phyloP scores from a whole-genome alignment of 2,113 vertebrate genomes.

The Perca flavescens region DNA sequence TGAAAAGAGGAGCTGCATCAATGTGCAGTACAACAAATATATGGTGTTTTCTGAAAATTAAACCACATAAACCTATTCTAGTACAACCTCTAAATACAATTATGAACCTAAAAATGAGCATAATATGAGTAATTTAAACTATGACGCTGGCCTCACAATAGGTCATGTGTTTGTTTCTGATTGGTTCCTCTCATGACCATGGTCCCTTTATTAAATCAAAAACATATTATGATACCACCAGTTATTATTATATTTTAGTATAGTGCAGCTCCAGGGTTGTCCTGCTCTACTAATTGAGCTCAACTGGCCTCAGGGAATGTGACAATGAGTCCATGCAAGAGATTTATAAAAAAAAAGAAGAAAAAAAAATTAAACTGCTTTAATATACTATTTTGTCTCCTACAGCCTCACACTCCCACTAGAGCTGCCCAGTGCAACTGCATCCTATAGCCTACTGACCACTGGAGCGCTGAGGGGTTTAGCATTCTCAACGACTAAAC shows the following conservation, averaged over 20 bases:
- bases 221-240: background rate
- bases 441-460: background rate
- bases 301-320: background rate
- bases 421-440: background rate
- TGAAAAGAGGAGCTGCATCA: too few relatives aligned
- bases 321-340: background rate
- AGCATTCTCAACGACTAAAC: background rate
- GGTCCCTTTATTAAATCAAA: background rate
- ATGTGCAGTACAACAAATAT: too few relatives aligned
- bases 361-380: too few relatives aligned
- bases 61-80: too few relatives aligned
- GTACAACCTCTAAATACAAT: too few relatives aligned
- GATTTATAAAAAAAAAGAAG: background rate
- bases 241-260: background rate
- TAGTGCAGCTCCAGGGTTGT: background rate
- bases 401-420: constrained; percentile 5
- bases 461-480: background rate
- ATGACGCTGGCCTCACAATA: background rate
- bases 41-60: too few relatives aligned
- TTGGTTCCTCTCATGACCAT: background rate
- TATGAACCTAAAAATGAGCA: too few relatives aligned
- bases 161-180: background rate
- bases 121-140: background rate
- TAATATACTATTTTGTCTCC: background rate
- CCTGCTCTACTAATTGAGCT: background rate